Percentiles rank a stretch among this genome's conserved stretches.
Evolutionary conservation across 2,888 invertebrate species (phyloP).

Genomic region (Ophion obscuratus): DNA sequence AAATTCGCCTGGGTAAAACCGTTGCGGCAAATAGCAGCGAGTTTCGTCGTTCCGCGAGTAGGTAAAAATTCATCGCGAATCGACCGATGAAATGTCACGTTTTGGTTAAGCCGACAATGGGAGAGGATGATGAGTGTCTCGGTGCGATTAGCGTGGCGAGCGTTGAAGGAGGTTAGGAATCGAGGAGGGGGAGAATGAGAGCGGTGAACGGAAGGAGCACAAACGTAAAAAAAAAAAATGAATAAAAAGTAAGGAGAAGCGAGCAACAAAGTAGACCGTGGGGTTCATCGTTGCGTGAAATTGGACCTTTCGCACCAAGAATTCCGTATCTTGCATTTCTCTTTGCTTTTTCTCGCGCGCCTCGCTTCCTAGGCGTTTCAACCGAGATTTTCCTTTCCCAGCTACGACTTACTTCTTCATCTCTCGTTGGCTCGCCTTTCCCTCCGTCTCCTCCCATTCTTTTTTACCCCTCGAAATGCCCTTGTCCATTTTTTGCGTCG

Average conservation of each 20-base stretch:
- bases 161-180: slow-evolving; percentile 13
- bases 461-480: slow-evolving; percentile 24
- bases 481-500: slow-evolving; percentile 16
- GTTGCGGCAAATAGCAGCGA: not conserved
- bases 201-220: not conserved
- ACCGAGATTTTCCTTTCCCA: slow-evolving; percentile 59
- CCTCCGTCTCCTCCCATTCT: slow-evolving; percentile 12
- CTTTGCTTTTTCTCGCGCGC: slow-evolving; percentile 4
- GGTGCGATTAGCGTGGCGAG: slow-evolving; percentile 31
- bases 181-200: slow-evolving; percentile 2
- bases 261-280: slow-evolving; percentile 70
- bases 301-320: slow-evolving; percentile 65
- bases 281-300: slow-evolving; percentile 73
- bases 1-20: not conserved
- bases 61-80: not conserved
- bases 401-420: slow-evolving; percentile 39
- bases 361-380: slow-evolving; percentile 26
- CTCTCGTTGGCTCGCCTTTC: slow-evolving; percentile 10
- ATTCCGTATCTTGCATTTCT: slow-evolving; percentile 42
- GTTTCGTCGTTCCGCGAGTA: too few species aligned
- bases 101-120: not conserved
- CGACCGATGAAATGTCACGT: not conserved
- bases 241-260: slow-evolving; percentile 55
- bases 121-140: slow-evolving; percentile 9
- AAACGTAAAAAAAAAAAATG: slow-evolving; percentile 45